phyloP scores from a whole-genome alignment of 2,113 vertebrate species.

The Arizona elegans region DNA sequence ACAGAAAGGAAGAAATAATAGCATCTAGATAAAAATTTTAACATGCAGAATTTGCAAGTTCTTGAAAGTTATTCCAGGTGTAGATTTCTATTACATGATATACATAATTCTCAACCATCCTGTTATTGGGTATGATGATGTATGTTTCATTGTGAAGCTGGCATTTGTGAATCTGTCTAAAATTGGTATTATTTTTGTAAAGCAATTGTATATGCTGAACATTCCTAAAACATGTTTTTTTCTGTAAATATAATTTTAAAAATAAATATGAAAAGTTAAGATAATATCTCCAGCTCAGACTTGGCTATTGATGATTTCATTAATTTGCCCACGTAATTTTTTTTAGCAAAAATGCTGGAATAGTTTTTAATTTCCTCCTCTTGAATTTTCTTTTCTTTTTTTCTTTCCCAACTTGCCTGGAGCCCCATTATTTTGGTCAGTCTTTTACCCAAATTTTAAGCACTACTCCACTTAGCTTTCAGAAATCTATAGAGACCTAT shows the following conservation, averaged over 20 bases:
- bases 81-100: neutral
- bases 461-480: neutral
- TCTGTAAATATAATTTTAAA: neutral
- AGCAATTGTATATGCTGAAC: neutral
- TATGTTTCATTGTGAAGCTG: neutral
- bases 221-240: neutral
- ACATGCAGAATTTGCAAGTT: neutral
- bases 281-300: neutral
- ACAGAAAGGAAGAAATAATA: neutral
- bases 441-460: neutral
- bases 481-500: neutral
- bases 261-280: neutral
- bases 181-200: neutral
- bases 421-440: neutral
- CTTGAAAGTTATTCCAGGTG: neutral
- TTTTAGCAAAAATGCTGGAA: neutral
- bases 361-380: neutral
- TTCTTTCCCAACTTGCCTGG: neutral
- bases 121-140: neutral
- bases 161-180: neutral
- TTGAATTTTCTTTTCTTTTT: neutral
- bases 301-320: neutral
- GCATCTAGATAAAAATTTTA: neutral
- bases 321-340: neutral
- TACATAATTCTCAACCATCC: neutral